Conservation (phyloP, 2,888 invertebrate species). For the Zelleria hepariella region DNA sequence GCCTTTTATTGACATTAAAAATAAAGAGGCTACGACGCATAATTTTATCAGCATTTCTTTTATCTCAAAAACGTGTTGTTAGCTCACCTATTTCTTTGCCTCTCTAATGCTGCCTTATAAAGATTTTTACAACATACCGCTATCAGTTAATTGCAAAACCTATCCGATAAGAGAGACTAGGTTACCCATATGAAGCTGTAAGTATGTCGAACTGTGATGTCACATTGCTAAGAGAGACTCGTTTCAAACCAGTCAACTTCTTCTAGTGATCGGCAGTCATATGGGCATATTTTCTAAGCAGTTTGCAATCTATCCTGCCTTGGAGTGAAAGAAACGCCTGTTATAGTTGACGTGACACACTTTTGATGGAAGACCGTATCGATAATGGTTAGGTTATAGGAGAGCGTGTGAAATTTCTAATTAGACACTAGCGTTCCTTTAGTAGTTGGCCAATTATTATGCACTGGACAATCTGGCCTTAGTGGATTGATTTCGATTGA, state of each 20-base stretch:
- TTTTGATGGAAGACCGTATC: conserved; percentile 8
- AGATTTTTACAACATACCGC: neutral
- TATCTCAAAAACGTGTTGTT: neutral
- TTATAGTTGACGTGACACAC: conserved; percentile 9
- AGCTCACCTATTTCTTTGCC: neutral
- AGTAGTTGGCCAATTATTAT: neutral
- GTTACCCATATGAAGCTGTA: neutral
- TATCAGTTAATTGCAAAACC: neutral
- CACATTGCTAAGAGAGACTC: conserved; percentile 13
- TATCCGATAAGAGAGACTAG: neutral
- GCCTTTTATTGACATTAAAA: too few relatives aligned
- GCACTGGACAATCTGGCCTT: neutral
- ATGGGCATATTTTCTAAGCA: too few relatives aligned
- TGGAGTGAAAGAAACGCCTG: neutral
- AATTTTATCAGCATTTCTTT: neutral
- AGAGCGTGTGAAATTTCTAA: conserved; percentile 44
- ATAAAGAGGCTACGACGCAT: too few relatives aligned
- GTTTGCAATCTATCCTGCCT: too few relatives aligned
- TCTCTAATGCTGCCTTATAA: neutral
- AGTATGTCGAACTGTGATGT: conserved; percentile 16
- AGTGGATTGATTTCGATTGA: too few relatives aligned
- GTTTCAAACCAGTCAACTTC: conserved; percentile 19
- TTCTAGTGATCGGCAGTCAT: neutral
- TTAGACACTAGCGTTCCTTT: conserved; percentile 19
- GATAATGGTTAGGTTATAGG: conserved; percentile 20